Conservation (phyloP, 2,888 invertebrate genomes). For the Trichopoda pennipes region DNA sequence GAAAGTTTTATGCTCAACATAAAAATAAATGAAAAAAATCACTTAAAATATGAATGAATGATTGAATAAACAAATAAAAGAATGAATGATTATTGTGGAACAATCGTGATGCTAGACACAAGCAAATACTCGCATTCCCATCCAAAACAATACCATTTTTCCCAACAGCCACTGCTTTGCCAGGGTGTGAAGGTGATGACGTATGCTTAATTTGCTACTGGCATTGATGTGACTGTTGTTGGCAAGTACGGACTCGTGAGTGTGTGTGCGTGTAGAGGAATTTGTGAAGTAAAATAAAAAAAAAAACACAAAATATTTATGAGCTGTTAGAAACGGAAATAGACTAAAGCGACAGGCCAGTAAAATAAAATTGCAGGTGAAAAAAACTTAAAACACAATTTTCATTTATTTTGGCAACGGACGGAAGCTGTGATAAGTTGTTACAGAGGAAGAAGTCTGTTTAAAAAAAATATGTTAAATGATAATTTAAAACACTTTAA, state of each 20-base stretch:
- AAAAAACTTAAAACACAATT: conserved; percentile 39
- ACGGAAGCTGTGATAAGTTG: conserved; percentile 59
- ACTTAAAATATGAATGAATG: conserved; percentile 65
- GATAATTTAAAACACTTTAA: conserved; percentile 39
- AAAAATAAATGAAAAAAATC: conserved; percentile 46
- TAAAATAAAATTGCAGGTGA: conserved; percentile 54
- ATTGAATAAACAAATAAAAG: conserved; percentile 53
- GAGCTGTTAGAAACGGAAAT: conserved; percentile 66
- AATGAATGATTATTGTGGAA: conserved; percentile 62
- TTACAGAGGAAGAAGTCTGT: conserved; percentile 29
- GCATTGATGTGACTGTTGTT: conserved; percentile 66
- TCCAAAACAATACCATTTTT: conserved; percentile 27
- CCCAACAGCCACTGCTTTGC: background rate
- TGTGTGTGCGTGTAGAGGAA: background rate
- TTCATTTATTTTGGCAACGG: conserved; percentile 31
- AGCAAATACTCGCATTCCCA: background rate
- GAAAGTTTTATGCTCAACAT: conserved; percentile 47
- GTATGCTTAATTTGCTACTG: conserved; percentile 76
- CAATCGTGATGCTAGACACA: conserved; percentile 35
- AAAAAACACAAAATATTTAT: conserved; percentile 60
- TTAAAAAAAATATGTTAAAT: conserved; percentile 39
- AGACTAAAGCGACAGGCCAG: conserved; percentile 50
- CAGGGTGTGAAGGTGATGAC: conserved; percentile 75
- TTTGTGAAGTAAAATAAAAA: conserved; percentile 53
- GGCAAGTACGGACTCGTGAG: background rate